A percentile compares a stretch with the other conserved stretches of the same genome.
Evolutionary conservation across 2,888 invertebrate genomes (phyloP).

Genomic region (Pristionchus arcanus): DNA sequence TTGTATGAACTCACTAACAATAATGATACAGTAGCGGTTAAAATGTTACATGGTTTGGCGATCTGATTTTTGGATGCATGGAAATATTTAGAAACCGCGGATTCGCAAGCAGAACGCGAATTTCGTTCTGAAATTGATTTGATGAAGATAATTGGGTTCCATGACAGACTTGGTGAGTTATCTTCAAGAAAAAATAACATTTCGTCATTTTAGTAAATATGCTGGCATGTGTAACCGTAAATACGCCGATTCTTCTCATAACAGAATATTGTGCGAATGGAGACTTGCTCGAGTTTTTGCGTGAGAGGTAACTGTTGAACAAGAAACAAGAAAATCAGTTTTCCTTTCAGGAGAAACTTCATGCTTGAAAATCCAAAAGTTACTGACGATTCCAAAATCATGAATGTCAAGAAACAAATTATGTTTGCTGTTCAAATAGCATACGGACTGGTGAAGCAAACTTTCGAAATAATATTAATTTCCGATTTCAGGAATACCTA

Average conservation of each 20-base stretch:
- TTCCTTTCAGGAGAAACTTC: not conserved
- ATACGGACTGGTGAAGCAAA: not conserved
- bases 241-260: conserved; percentile 21
- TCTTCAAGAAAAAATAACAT: not conserved
- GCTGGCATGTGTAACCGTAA: conserved; percentile 13
- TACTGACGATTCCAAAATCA: not conserved
- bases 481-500: not conserved
- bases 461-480: not conserved
- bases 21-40: not conserved
- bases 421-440: conserved; percentile 37
- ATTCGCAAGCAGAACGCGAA: not conserved
- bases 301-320: not conserved
- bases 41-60: not conserved
- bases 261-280: conserved; percentile 30
- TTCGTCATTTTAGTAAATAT: not conserved
- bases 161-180: conserved; percentile 18
- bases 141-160: conserved; percentile 13
- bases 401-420: not conserved
- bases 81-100: not conserved
- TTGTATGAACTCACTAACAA: not conserved
- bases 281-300: conserved; percentile 20
- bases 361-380: not conserved
- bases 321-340: not conserved
- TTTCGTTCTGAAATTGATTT: conserved; percentile 4
- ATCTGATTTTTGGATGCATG: not conserved